Percentiles rank a stretch among this genome's conserved stretches.
phyloP scores from a whole-genome alignment of 2,797 vertebrate genomes.

The Poeciliopsis paucimaculata region DNA sequence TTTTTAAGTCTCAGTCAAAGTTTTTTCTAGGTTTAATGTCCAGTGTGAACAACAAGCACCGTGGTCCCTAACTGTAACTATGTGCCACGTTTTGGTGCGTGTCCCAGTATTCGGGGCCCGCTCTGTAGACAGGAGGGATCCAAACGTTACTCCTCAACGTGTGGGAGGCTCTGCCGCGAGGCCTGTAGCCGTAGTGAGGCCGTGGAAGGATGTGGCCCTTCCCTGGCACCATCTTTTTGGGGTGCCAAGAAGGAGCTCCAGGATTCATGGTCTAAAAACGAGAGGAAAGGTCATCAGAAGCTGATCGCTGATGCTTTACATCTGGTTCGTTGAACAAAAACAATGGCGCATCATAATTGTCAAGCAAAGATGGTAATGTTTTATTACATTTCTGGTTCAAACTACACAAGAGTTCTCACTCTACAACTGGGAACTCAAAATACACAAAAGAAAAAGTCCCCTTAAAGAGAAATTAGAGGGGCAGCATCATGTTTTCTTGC shows the following conservation, averaged over 20 bases:
- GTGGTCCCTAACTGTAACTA: slow-evolving; percentile 58
- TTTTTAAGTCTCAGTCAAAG: slow-evolving; percentile 54
- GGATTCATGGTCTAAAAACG: slow-evolving; percentile 65
- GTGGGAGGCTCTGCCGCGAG: slow-evolving; percentile 49
- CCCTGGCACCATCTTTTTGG: slow-evolving; percentile 48
- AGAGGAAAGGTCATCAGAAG: background rate
- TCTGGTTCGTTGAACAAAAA: background rate
- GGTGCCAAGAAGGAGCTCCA: slow-evolving; percentile 67
- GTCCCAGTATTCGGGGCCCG: slow-evolving; percentile 64
- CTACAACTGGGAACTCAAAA: background rate
- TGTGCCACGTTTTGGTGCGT: slow-evolving; percentile 46
- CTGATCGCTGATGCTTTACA: background rate
- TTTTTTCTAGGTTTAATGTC: slow-evolving; percentile 55
- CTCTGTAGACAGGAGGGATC: slow-evolving; percentile 58
- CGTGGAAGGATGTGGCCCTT: slow-evolving; percentile 46
- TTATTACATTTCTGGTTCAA: background rate
- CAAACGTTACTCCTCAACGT: slow-evolving; percentile 57
- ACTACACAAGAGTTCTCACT: background rate
- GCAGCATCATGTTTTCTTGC: too few relatives aligned
- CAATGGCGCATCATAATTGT: background rate
- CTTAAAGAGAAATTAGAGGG: background rate
- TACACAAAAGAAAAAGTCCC: background rate
- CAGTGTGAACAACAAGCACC: slow-evolving; percentile 48
- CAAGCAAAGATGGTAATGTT: background rate
- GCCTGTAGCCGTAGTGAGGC: slow-evolving; percentile 58